Evolutionary conservation across 2,888 invertebrate genomes (phyloP), one percentile per base, ranked within the genome.

Genomic region (Pheosia gnoma): DNA sequence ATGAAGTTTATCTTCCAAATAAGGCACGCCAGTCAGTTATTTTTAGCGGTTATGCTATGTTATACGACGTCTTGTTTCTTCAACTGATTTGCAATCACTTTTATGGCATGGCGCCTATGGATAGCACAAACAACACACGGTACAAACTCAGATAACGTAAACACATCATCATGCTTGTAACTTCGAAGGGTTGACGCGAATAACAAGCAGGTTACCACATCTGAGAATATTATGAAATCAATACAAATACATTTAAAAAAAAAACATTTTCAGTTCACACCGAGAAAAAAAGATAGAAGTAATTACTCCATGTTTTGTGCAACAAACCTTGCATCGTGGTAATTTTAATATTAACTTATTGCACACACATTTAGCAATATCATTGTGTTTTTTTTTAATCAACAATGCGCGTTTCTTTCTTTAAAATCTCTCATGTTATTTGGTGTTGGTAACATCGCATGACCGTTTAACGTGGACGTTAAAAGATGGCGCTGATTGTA

Each of bases 1-100:
- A 13, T 6, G 5, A 13, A 36, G 36, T 3, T 53, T 53, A 9
- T 53, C 9, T 13, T 53, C 36, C 52, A 37, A 37, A 13, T 9
- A 37, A 4, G 37, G 10, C 52, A 53, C 10, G 9, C 37, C 37
- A 36, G 37, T 37, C 5, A 10, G 52, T 13, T 53, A 53, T 53
- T 53, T 53, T 53, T 53, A 53, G 8, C 37, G 52, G 4, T 53
- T 53, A 53, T 53, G 25, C 3, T 9, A 53, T 53, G 53, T 53
- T 53, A 37, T 11, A 3, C 8, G n/a, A 10, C 53, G 36, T 9
- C 11, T 37, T 37, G 53, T 53, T 53, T 38, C 53, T 25, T 25
- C 5, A 53, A 36, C 37, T 37, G 10, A 53, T 53, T 53, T 37
- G 37, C 53, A 37, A 9, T 0, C 0, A 53, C 53, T 37, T 37